Base-by-base conservation (phyloP, 2,113 vertebrate species). In the Colius striatus region DNA sequence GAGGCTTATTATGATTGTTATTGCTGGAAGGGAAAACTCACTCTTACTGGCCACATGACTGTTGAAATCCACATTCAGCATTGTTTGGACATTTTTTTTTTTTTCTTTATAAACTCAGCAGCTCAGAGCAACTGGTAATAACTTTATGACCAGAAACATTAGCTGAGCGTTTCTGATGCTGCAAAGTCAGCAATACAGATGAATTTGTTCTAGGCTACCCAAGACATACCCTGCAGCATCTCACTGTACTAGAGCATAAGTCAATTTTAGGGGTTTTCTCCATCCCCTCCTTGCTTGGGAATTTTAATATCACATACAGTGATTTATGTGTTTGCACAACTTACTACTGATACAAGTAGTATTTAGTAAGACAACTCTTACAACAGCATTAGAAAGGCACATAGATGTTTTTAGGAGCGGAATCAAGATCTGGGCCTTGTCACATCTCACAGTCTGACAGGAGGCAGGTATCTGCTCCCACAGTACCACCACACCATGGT, bases 1-100 rank as follows among this genome's bases (percentile, higher is more conserved):
- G 87, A 89, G 71, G 30, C 87, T 97, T 89, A 90, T 94, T 96
- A 96, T 83, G 71, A 91, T 15, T 95, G 89, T 94, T 97, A 87
- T 92, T 96, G 95, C 96, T 97, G 96, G 95, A 97, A 97, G 95
- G 94, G 84, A 32, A 94, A 95, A 89, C 89, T 95, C 79, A 84
- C 95, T 93, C 92, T 93, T 94, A 82, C 76, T 87, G 65, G 81
- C 91, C 95, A 92, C 96, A 97, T 95, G 96, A 96, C 95, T 84
- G 80, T 70, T 74, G 81, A 93, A 93, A 90, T 91, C 88, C 63
- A 85, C 87, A 90, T 96, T 95, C 82, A 86, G 90, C 53, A 94
- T 91, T 97, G 92, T 95, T 94, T 60, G 60, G 72, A 65, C 32
- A 30, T 41, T 32, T 6, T 41, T 22, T 48, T 22, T 32, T 79